Evolutionary conservation across 2,888 invertebrate species (phyloP), one percentile per base, ranked within the genome.

Genomic region (Leptinotarsa peninsularis): DNA sequence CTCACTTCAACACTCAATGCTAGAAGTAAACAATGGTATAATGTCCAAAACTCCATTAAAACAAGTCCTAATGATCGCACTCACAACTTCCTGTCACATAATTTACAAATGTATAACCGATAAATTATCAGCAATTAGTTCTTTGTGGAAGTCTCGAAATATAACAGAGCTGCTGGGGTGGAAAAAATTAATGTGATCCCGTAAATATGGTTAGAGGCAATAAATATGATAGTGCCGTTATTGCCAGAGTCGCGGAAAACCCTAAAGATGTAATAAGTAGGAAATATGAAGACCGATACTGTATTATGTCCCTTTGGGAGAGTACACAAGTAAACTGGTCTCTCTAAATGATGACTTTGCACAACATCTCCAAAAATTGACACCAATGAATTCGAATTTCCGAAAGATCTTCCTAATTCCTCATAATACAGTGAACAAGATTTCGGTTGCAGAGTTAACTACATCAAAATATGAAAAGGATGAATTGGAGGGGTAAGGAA

Each of bases 211-310:
- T 85, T 82, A 83, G 82, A 81, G 81, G 83, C 83, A 83, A 84
- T 85, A 85, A 85, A 85, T 85, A 83, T 81, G 82, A 80, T 79
- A 79, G 78, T 80, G 79, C 74, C 80, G 79, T 79, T 80, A 80
- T 79, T 80, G 77, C 80, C 72, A 58, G 77, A 76, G 79, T 77
- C 77, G 79, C 76, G 76, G 76, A 76, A 79, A 79, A 75, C 77
- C 78, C 78, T 74, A 77, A 81, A 80, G 84, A 83, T 84, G 78
- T 79, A 79, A 83, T 85, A 85, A 85, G 84, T 83, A 83, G 84
- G 82, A 85, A 85, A 85, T 86, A 85, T 85, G 85, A 85, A 81
- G 84, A 83, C 84, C 85, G 81, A 86, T 86, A 85, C 85, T 82
- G 83, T 83, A 85, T 84, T 85, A 84, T 81, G 80, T 81, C 82